Percentiles rank a stretch among this genome's conserved stretches.
These are phyloP conservation scores for Drosophila formosana DNA, from an alignment of 2,888 invertebrate genomes.

Conservation along the genomic window DNA sequence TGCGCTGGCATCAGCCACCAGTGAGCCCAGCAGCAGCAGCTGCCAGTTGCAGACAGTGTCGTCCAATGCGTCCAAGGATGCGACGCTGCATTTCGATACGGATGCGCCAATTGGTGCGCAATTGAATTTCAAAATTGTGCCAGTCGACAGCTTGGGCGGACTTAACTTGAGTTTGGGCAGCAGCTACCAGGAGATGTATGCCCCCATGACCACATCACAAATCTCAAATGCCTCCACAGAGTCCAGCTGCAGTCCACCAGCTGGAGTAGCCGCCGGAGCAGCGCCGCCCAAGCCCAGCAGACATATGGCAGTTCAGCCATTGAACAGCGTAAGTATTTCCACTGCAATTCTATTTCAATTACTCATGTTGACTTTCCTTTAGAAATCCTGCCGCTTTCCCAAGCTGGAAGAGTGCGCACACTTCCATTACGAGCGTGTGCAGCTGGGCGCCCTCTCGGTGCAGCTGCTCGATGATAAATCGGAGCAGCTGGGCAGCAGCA, in stretches of 20 bases:
- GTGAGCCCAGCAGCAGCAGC: constrained; percentile 32
- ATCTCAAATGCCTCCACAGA: constrained; percentile 85
- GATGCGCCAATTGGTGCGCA: constrained; percentile 79
- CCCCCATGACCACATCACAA: constrained; percentile 85
- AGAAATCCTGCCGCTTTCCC: constrained; percentile 89
- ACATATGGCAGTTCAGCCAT: constrained; percentile 70
- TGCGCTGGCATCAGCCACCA: constrained; percentile 46
- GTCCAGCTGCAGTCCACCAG: constrained; percentile 64
- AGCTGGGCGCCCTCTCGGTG: constrained; percentile 90
- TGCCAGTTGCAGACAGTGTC: constrained; percentile 42
- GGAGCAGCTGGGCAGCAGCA: constrained; percentile 84
- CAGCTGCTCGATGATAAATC: constrained; percentile 86
- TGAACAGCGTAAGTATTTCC: constrained; percentile 63
- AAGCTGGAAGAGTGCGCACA: constrained; percentile 98
- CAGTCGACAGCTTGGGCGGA: constrained; percentile 64
- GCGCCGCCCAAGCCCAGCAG: constrained; percentile 65
- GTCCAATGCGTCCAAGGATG: constrained; percentile 46
- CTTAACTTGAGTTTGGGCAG: constrained; percentile 47
- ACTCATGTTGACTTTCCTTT: constrained; percentile 12
- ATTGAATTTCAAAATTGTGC: constrained; percentile 82
- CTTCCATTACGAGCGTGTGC: constrained; percentile 98
- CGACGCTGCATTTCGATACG: constrained; percentile 56
- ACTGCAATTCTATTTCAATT: neutral
- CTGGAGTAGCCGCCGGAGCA: constrained; percentile 5
- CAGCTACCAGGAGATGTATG: constrained; percentile 79